Evolutionary conservation across 2,888 invertebrate genomes (phyloP).

Genomic region (Hydrotaea diabolus): DNA sequence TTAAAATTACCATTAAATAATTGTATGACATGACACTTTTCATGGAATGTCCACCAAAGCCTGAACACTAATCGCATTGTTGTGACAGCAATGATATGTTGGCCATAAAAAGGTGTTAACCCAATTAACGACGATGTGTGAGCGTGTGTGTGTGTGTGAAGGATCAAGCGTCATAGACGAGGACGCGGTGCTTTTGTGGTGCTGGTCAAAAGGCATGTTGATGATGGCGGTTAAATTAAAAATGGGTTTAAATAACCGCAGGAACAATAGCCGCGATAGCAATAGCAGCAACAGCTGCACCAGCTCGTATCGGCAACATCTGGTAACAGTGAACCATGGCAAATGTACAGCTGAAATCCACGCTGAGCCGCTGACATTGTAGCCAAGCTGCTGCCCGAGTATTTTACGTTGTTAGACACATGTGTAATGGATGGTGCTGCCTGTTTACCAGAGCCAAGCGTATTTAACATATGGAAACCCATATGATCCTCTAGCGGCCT

Average conservation of each 20-base stretch:
- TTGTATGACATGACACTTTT: background rate
- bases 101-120: constrained; percentile 37
- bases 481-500: constrained; percentile 10
- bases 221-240: constrained; percentile 57
- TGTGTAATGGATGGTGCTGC: background rate
- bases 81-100: constrained; percentile 32
- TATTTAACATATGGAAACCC: constrained; percentile 32
- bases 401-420: too few relatives aligned
- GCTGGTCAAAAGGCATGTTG: constrained; percentile 25
- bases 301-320: too few relatives aligned
- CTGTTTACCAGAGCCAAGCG: background rate
- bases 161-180: background rate
- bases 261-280: constrained; percentile 21
- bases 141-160: too few relatives aligned
- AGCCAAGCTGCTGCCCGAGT: background rate
- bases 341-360: too few relatives aligned
- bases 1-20: constrained; percentile 38
- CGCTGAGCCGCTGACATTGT: background rate
- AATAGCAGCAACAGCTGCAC: too few relatives aligned
- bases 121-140: constrained; percentile 17
- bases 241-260: constrained; percentile 60
- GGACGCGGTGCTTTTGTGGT: constrained; percentile 12
- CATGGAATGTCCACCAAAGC: constrained; percentile 7
- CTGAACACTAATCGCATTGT: constrained; percentile 34
- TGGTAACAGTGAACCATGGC: constrained; percentile 8